Evolutionary conservation across 1,140 invertebrate genomes (phyloP), one percentile per base, ranked within the genome.

Genomic region (Solenopsis fugax): DNA sequence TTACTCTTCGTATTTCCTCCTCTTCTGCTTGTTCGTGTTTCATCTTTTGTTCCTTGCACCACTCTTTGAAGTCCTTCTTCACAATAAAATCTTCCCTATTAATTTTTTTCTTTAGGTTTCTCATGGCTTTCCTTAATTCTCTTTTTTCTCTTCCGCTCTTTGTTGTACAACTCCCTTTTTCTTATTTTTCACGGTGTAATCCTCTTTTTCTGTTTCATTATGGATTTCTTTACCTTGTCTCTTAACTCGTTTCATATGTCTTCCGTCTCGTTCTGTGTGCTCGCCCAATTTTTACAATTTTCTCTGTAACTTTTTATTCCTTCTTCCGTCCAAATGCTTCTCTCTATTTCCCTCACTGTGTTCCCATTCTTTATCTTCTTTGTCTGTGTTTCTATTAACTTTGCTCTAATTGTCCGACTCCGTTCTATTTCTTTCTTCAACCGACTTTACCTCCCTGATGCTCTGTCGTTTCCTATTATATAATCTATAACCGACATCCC

Each of bases 1-100:
- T 54, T 18, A n/a, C 16, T 13, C 13, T 48, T 45, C n/a, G n/a
- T n/a, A 37, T 37, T 37, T 37, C 37, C 37, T 84, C 58, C 48
- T 73, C 16, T 71, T 77, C 64, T 64, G 41, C 16, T 64, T 65
- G n/a, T 48, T 67, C 34, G 2, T 58, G 54, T 41, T 78, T 50
- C 10, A 29, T 64, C 29, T 29, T 65, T 73, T 72, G 0, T 54
- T 45, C 10, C 78, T 48, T 45, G 58, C 75, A 88, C 67, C 75
- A 62, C 21, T 12, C 24, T 72, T 18, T 84, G n/a, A 41, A 60
- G 13, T 69, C 45, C n/a, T 16, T 85, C 41, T 18, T 41, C 13
- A 6, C 18, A 0, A 85, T 5, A 50, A 71, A 80, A 0, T 71
- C 64, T 48, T 69, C 65, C 0, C 24, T 58, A 13, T 9, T 24